Evolutionary conservation across 92 coral and sea anemone genomes (phyloP).

Genomic region (Porites evermanni): DNA sequence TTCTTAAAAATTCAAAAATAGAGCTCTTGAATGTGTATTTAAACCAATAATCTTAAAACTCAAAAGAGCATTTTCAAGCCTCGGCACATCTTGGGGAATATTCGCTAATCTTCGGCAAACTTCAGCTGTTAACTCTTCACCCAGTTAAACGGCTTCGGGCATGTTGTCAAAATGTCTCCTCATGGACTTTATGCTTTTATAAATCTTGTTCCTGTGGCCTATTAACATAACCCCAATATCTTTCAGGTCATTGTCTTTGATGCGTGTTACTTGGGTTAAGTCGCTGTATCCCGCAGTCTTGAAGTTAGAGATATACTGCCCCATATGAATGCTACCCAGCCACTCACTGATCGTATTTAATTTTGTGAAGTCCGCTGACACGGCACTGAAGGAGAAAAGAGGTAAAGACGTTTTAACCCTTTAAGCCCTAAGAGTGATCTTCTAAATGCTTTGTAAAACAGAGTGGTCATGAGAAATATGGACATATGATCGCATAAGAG

Average conservation of each 20-base stretch:
- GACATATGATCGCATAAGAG: not conserved
- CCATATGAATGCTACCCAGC: constrained; percentile 90
- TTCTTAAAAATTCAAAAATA: too few species aligned
- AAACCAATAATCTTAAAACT: too few species aligned
- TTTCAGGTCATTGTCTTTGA: constrained; percentile 78
- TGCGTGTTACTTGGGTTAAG: constrained; percentile 72
- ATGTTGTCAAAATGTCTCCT: constrained; percentile 73
- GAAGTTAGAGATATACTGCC: constrained; percentile 79
- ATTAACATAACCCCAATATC: constrained; percentile 83
- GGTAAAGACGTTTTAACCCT: not conserved
- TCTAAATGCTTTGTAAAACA: too few species aligned
- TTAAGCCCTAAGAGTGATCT: too few species aligned
- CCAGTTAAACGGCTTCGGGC: constrained; percentile 38
- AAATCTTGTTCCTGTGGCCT: constrained; percentile 95
- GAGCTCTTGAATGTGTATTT: too few species aligned
- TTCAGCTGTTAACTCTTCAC: not conserved
- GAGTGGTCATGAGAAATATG: too few species aligned
- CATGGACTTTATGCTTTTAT: constrained; percentile 88
- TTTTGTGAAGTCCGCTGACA: constrained; percentile 69
- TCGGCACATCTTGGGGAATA: not conserved
- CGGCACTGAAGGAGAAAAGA: constrained; percentile 35
- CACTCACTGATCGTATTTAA: constrained; percentile 79
- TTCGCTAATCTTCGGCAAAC: not conserved
- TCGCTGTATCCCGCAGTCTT: constrained; percentile 82
- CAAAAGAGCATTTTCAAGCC: too few species aligned